Conservation (phyloP, 2,888 invertebrate genomes). For the Cataglyphis cursor region DNA sequence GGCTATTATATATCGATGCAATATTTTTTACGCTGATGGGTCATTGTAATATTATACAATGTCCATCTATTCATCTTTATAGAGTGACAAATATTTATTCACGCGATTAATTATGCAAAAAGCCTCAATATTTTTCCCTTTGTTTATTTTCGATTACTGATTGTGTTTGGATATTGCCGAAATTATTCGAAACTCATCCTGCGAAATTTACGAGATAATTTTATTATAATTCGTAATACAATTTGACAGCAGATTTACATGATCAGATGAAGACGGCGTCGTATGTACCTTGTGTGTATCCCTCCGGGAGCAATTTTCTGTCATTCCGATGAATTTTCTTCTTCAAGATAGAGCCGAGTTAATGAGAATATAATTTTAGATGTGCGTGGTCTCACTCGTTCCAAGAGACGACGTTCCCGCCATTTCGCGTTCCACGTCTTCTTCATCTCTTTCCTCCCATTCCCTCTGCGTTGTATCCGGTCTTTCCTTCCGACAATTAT, state of each 20-base stretch:
- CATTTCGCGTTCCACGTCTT: conserved; percentile 67
- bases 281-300: conserved; percentile 24
- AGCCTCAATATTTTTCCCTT: background rate
- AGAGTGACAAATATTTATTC: background rate
- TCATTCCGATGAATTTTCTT: conserved; percentile 70
- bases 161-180: background rate
- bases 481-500: conserved; percentile 77
- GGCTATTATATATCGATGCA: background rate
- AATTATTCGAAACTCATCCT: background rate
- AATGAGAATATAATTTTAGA: conserved; percentile 84
- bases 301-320: conserved; percentile 70
- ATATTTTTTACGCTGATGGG: background rate
- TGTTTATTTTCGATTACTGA: background rate
- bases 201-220: background rate
- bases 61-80: background rate
- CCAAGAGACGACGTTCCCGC: conserved; percentile 63
- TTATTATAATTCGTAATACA: background rate
- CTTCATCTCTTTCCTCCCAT: conserved; percentile 46
- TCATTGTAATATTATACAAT: no score
- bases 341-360: conserved; percentile 69
- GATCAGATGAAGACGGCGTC: conserved; percentile 37
- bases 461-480: conserved; percentile 68
- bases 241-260: conserved; percentile 12
- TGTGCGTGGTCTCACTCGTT: conserved; percentile 83
- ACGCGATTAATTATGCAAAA: background rate